A percentile compares a stretch with the other conserved stretches of the same genome.
These are phyloP conservation scores for Tiliacea aurago DNA, from an alignment of 2,888 invertebrate species.

Conservation along the genomic window DNA sequence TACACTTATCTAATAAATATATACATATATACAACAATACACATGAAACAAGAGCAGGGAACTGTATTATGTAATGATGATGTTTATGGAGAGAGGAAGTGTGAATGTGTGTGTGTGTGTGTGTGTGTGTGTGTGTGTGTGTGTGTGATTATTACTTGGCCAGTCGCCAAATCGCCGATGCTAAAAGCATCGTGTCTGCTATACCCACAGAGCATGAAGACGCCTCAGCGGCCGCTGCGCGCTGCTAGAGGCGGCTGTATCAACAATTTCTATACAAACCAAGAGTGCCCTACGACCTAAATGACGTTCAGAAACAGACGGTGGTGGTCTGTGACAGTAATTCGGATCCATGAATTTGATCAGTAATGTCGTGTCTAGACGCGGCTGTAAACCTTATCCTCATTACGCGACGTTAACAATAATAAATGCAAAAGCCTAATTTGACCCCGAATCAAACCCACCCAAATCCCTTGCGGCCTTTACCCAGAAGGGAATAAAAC, in stretches of 20 bases:
- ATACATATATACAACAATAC: too few relatives aligned
- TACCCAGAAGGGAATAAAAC: conserved; percentile 24
- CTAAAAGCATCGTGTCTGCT: background rate
- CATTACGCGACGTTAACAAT: background rate
- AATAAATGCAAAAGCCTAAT: conserved; percentile 7
- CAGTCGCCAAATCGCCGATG: background rate
- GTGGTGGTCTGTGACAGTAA: background rate
- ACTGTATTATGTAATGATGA: too few relatives aligned
- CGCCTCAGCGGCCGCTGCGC: background rate
- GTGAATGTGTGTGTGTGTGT: too few relatives aligned
- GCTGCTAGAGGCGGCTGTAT: background rate
- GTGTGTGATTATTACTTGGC: too few relatives aligned
- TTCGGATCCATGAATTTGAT: background rate
- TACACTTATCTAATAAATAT: too few relatives aligned
- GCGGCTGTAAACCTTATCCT: background rate
- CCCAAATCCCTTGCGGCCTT: background rate
- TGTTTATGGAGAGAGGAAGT: too few relatives aligned
- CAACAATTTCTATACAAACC: background rate
- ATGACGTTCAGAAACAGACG: too few relatives aligned
- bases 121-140: too few relatives aligned
- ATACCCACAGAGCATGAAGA: background rate
- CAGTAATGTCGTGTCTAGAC: background rate
- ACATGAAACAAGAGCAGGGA: too few relatives aligned
- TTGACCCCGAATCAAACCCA: conserved; percentile 9
- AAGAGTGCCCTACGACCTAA: too few relatives aligned